Base-by-base conservation (phyloP, 1,140 invertebrate species). In the Nephila pilipes region DNA sequence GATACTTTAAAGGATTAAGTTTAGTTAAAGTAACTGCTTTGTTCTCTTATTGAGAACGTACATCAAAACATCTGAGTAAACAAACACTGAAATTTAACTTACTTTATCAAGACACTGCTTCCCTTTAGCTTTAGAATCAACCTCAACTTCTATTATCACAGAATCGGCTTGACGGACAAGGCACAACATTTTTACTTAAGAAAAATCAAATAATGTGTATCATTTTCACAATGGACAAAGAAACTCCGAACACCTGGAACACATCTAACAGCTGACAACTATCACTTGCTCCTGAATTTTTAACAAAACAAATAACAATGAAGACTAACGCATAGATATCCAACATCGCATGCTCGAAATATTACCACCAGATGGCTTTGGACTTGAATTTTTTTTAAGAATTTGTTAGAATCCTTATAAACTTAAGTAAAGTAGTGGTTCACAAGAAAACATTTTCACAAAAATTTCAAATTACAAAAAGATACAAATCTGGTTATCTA, bases 91-190 rank as follows among this genome's bases (percentile, higher is more conserved):
- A 89, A 75, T 32, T 88, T 16, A 38, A 93, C 87, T 96, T 96
- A 98, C 98, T 97, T 98, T 98, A 96, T 98, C 97, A 87, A 98
- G 96, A 95, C 97, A 98, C 95, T 98, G 97, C 95, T 98, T 97
- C 94, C 98, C 98, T 95, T 98, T 98, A 92, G 97, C 97, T 96
- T 98, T 98, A 65, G 97, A 97, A 95, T 98, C 97, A 94, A 98
- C 97, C 95, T 97, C 97, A 94, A 98, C 97, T 96, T 98, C 97
- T 95, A 98, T 96, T 95, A 98, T 97, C 95, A 97, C 97, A 94
- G 97, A 97, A 96, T 98, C 98, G 65, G 97, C 97, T 95, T 98
- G 97, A 95, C 97, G 97, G 93, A 98, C 97, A 95, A 98, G 97
- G 96, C 97, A 98, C 97, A 97, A 97, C 98, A 98, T 98, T 81